Conservation (phyloP, 2,797 vertebrate species). For the Poliocrania exsul region DNA sequence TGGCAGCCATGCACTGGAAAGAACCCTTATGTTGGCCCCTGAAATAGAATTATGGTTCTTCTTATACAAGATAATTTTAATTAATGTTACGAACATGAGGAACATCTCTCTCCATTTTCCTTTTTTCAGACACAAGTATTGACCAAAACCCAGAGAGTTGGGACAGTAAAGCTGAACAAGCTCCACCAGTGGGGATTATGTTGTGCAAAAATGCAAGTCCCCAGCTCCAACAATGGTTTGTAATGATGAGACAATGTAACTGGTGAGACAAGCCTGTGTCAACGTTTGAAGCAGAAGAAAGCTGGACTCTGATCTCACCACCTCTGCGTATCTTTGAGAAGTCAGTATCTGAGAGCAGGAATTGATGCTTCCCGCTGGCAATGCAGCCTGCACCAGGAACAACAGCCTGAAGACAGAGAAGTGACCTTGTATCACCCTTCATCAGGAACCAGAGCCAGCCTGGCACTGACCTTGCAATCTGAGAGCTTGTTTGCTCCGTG, state of each 20-base stretch:
- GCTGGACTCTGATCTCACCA: neutral
- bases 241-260: neutral
- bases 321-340: accelerated
- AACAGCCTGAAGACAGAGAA: neutral
- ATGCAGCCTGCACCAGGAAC: neutral
- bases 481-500: neutral
- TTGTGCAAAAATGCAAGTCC: neutral
- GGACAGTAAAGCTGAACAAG: neutral
- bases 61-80: neutral
- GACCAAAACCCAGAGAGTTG: neutral
- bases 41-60: neutral
- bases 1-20: neutral
- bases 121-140: neutral
- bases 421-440: neutral
- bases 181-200: accelerated
- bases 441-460: neutral
- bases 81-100: neutral
- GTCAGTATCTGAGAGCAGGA: neutral
- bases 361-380: neutral
- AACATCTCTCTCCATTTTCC: neutral
- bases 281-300: neutral
- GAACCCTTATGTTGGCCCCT: neutral
- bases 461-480: neutral
- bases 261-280: neutral
- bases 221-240: accelerated